Base-by-base conservation (phyloP, 2,797 vertebrate genomes). In the Pseudochirops cupreus region DNA sequence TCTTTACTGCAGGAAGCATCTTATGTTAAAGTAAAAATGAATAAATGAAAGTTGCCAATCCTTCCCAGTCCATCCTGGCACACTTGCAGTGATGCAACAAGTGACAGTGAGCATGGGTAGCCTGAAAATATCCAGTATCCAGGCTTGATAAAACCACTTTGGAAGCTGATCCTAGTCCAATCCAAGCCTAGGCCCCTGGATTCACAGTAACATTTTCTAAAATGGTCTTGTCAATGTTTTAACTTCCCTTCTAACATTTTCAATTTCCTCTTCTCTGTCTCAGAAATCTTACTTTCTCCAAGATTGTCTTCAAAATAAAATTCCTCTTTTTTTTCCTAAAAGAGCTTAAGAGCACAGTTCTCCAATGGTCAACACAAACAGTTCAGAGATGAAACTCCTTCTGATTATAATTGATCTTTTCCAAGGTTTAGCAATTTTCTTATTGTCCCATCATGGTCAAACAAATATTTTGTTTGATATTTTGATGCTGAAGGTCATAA, bases 11-110 rank as follows among this genome's bases (percentile, higher is more conserved):
- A 95, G 95, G 93, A 97, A 96, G 94, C 67, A 96, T 95, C 94
- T 94, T 12, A 1, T 96, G 94, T 97, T 97, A 96, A 95, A 96
- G 95, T 92, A 97, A 97, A 97, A 98, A 95, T 96, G 94, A 97
- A 97, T 95, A 95, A 97, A 95, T 96, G 96, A 97, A 97, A 96
- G 96, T 91, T 97, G 90, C 59, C 74, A 46, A 82, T 82, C 24
- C 46, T 82, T 46, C 74, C 39, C 39, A 26, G 74, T 46, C 7
- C 39, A 3, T 82, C 21, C 74, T 82, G 39, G 39, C 3, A 74
- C 21, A n/a, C 74, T 82, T 46, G 26, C 21, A 87, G 46, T 87
- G 39, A 50, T 26, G 16, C 29, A 11, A 0, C 4, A 93, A 46
- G 24, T 87, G 53, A 56, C 46, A 92, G 55, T 39, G 87, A 67